Base-by-base conservation (phyloP, 1,140 invertebrate genomes). In the Camponotus vicinus region DNA sequence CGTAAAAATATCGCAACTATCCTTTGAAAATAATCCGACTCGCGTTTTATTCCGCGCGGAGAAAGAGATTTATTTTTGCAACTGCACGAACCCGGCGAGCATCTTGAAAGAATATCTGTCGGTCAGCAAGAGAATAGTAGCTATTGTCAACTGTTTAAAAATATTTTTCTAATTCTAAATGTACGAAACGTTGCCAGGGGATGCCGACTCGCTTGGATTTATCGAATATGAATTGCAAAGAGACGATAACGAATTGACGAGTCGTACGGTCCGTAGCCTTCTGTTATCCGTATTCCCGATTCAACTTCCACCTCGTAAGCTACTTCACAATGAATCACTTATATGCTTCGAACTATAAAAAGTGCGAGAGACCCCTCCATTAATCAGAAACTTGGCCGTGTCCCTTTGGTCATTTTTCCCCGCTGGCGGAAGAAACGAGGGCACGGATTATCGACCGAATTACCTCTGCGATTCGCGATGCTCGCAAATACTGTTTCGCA, bases 331-430 rank as follows among this genome's bases (percentile, higher is more conserved):
- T 61, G 69, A 57, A 73, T 83, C 79, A 75, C 79, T 83, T 75
- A 61, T 83, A 49, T 75, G 79, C 79, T 45, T 63, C 79, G 40
- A 75, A 73, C 18, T 61, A 27, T 69, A 61, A 83, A 75, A 83
- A 83, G 79, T 69, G 61, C 69, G 71, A 75, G 75, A 75, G 79
- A 83, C 69, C 69, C 55, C 37, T 45, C 55, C 79, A 83, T 83
- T 75, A 83, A 83, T 83, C 79, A 75, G 79, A 75, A 83, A 75
- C 67, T 75, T 83, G n/a, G 69, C 79, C 55, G 42, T 83, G 69
- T 83, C 69, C 55, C 55, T 75, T 13, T 61, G 1, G 55, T 83
- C 57, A 70, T 83, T 83, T 83, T 75, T 75, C 69, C 55, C 42
- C n/a, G 42, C 67, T 9, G 52, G 13, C 13, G 27, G 67, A 61